These are phyloP conservation scores for Clarias batrachus DNA, from an alignment of 2,113 vertebrate genomes.

Conservation along the genomic window DNA sequence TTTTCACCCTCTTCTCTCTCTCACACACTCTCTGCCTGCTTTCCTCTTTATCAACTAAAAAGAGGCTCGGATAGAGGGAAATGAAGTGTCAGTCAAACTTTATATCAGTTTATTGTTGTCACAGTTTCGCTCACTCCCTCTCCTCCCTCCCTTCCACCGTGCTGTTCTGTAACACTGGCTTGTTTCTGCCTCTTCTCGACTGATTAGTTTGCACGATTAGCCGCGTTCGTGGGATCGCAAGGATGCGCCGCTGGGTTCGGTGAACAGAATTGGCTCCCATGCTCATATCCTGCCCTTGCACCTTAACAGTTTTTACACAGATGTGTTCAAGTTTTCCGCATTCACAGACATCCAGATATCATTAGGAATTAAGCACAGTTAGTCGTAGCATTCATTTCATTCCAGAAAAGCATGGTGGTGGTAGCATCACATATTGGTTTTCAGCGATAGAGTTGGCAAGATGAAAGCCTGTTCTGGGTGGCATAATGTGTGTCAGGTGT, in stretches of 20 bases:
- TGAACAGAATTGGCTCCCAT: background rate
- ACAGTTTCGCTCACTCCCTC: slow-evolving; percentile 38
- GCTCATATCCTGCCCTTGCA: background rate
- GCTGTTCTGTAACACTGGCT: background rate
- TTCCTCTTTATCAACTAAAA: slow-evolving; percentile 59
- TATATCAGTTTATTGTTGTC: slow-evolving; percentile 62
- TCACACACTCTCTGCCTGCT: background rate
- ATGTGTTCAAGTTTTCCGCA: background rate
- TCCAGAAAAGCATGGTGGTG: too few relatives aligned
- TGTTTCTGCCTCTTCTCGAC: background rate
- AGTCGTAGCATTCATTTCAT: too few relatives aligned
- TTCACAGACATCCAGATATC: background rate
- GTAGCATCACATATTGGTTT: too few relatives aligned
- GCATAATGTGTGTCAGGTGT: background rate
- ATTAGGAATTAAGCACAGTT: too few relatives aligned
- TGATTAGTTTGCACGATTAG: slow-evolving; percentile 21
- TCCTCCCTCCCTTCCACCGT: background rate
- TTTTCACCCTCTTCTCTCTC: background rate
- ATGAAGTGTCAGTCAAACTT: slow-evolving; percentile 72
- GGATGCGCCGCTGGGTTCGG: background rate
- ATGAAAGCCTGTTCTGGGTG: background rate
- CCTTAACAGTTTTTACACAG: background rate
- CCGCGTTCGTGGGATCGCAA: background rate
- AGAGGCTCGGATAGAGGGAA: slow-evolving; percentile 66
- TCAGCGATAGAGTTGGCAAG: too few relatives aligned